Percentiles rank a stretch among this genome's conserved stretches.
Evolutionary conservation across 2,888 invertebrate genomes (phyloP).

Genomic region (Blomia tropicalis): DNA sequence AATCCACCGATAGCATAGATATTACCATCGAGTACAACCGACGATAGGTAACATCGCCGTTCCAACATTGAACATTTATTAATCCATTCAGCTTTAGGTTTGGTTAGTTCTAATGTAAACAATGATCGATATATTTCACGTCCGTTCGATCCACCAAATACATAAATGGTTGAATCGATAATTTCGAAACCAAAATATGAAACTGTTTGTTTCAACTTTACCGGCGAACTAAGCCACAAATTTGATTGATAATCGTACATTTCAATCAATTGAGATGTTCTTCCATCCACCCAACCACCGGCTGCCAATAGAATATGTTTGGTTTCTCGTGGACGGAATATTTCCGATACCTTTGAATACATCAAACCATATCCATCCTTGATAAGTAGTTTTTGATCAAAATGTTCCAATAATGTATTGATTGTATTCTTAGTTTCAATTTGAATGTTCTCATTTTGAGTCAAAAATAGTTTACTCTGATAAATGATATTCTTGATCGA

Average conservation of each 20-base stretch:
- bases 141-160: conserved; percentile 41
- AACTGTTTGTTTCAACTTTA: background rate
- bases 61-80: conserved; percentile 39
- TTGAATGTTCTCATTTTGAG: background rate
- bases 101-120: conserved; percentile 33
- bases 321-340: conserved; percentile 46
- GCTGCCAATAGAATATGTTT: conserved; percentile 40
- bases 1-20: conserved; percentile 38
- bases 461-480: background rate
- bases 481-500: conserved; percentile 50
- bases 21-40: conserved; percentile 35
- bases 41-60: conserved; percentile 49
- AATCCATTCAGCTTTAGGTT: conserved; percentile 34
- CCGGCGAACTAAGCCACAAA: conserved; percentile 46
- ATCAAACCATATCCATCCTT: conserved; percentile 22
- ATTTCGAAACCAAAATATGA: conserved; percentile 26
- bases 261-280: conserved; percentile 51
- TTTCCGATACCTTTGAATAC: background rate
- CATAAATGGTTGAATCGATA: conserved; percentile 34
- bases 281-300: conserved; percentile 50
- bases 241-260: conserved; percentile 43
- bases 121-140: conserved; percentile 37
- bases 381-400: background rate
- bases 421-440: background rate
- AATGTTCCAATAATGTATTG: background rate